These are phyloP conservation scores for Megalonaias nervosa DNA, from an alignment of 1,140 invertebrate species.

Conservation along the genomic window DNA sequence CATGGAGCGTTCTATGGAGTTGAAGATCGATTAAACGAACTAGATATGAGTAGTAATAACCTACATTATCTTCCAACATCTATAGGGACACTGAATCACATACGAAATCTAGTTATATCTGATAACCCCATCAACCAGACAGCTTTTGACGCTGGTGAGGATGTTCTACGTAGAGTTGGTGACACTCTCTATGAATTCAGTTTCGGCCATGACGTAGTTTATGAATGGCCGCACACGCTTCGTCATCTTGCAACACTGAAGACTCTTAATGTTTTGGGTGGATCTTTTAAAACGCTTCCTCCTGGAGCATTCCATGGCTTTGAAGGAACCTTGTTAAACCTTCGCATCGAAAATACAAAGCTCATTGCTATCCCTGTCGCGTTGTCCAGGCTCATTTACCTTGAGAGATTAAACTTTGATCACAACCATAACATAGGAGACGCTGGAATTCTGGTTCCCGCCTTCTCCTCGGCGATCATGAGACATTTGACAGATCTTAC, in stretches of 20 bases:
- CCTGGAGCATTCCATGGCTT: conserved; percentile 23
- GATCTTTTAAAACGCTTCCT: conserved; percentile 27
- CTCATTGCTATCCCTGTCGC: conserved; percentile 23
- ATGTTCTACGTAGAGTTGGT: conserved; percentile 22
- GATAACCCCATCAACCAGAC: conserved; percentile 17
- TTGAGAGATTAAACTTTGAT: conserved; percentile 15
- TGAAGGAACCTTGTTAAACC: conserved; percentile 16
- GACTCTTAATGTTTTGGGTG: conserved; percentile 22
- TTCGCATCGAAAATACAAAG: conserved; percentile 24
- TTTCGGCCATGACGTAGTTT: conserved; percentile 15
- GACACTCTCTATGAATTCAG: conserved; percentile 23
- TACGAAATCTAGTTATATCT: conserved; percentile 7
- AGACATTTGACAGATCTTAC: conserved; percentile 13
- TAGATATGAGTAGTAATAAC: conserved; percentile 14
- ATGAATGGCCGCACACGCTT: conserved; percentile 9
- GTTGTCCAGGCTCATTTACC: conserved; percentile 8
- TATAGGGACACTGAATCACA: not conserved
- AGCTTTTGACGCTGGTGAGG: conserved; percentile 5
- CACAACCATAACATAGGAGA: not conserved
- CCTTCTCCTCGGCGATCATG: conserved; percentile 5
- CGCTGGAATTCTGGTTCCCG: conserved; percentile 22
- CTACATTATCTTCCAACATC: not conserved
- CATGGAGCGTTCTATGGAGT: conserved; percentile 6
- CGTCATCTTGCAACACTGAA: conserved; percentile 17
- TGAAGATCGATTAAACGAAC: conserved; percentile 1